Evolutionary conservation across 2,888 invertebrate genomes (phyloP), one percentile per base, ranked within the genome.

Genomic region (Thymelicus acteon): DNA sequence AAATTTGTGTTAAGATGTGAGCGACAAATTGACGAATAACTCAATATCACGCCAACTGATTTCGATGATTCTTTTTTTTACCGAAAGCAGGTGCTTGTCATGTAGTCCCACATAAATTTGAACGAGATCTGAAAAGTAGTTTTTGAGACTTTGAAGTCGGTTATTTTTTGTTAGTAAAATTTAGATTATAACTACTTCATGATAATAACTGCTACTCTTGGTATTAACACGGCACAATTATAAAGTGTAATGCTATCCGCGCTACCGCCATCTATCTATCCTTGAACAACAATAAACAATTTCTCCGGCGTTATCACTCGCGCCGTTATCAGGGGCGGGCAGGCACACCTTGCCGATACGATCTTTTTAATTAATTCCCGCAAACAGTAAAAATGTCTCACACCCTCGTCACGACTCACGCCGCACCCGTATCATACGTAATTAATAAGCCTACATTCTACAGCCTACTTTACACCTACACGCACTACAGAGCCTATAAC

Each of bases 341-440:
- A 85, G 86, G 81, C 87, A 79, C 86, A 83, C 85, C 86, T 85
- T 77, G 73, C 63, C 58, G 86, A 85, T 83, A 80, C 65, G 80
- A 89, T 89, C 88, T 80, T 79, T 83, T 85, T 89, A 89, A 89
- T 89, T 89, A 88, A 87, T 87, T 82, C 80, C 80, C 75, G 75
- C 76, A 78, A 79, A 76, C 77, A 74, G 80, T 81, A 87, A 87
- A 87, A 88, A 87, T 85, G 73, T 80, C 78, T 78, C 73, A 73
- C 76, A 77, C 80, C 79, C 78, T 76, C 75, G 80, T 79, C 80
- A 75, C 54, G 68, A 73, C 74, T 79, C 80, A 75, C 54, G 68
- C 74, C 74, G 75, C 79, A 73, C 76, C 76, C 75, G 72, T 58
- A 76, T 75, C 78, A 71, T 60, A 60, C 63, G 71, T 77, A 75